A percentile compares a stretch with the other conserved stretches of the same genome.
Evolutionary conservation across 30 jellyfish, hydroid and myxozoan species (phyloP).

Genomic region (Nemopilema nomurai): DNA sequence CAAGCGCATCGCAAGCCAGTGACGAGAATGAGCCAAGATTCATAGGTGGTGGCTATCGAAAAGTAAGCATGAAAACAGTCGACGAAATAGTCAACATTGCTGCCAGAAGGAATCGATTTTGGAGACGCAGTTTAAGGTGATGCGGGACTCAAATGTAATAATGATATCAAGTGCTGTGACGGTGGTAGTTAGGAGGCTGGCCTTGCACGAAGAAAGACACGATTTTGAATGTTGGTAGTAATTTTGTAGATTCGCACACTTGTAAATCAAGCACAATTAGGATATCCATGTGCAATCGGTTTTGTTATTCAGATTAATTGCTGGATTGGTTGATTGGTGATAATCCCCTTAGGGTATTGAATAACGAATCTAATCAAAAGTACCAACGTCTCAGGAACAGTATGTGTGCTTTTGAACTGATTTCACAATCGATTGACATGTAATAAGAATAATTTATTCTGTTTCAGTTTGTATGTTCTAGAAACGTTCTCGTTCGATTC

Average conservation of each 20-base stretch:
- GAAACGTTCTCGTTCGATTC: too few relatives aligned
- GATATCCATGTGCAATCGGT: too few relatives aligned
- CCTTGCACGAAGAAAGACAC: neutral
- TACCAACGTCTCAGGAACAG: too few relatives aligned
- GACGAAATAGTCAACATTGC: constrained; percentile 17
- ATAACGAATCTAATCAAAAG: too few relatives aligned
- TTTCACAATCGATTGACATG: too few relatives aligned
- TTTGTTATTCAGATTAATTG: too few relatives aligned
- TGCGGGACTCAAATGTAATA: neutral
- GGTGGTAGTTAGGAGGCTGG: constrained; percentile 6
- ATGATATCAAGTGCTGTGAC: neutral
- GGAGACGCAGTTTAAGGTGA: constrained; percentile 2
- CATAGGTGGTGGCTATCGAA: constrained; percentile 57
- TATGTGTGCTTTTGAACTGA: too few relatives aligned
- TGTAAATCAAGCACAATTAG: neutral
- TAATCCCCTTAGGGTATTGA: too few relatives aligned
- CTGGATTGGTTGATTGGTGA: too few relatives aligned
- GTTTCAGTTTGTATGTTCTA: too few relatives aligned
- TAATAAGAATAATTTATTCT: too few relatives aligned
- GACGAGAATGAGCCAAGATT: neutral
- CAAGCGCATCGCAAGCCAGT: neutral
- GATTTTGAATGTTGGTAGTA: neutral
- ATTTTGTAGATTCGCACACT: neutral
- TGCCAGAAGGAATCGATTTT: constrained; percentile 3
- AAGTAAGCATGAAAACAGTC: constrained; percentile 49